phyloP scores from a whole-genome alignment of 1,140 invertebrate genomes.

The Drosophila ficusphila region DNA sequence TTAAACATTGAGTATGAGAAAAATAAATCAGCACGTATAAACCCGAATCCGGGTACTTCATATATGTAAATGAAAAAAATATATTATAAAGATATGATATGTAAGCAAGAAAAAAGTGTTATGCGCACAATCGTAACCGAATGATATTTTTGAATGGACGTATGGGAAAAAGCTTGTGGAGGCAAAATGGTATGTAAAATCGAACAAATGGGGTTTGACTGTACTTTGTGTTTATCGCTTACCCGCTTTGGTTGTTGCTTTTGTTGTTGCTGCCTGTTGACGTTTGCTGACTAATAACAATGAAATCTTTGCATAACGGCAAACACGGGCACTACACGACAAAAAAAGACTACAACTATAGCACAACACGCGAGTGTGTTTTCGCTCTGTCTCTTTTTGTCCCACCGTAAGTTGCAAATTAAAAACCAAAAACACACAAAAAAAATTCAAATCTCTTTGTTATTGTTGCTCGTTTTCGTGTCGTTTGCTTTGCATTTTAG shows the following conservation, averaged over 20 bases:
- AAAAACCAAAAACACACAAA: constrained; percentile 27
- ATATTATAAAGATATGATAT: no score
- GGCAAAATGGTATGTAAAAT: not conserved
- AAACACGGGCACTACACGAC: constrained; percentile 46
- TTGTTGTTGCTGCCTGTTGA: constrained; percentile 37
- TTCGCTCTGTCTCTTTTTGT: constrained; percentile 36
- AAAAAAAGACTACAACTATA: constrained; percentile 20
- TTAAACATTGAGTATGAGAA: no score
- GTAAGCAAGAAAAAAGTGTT: no score
- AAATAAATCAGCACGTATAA: no score
- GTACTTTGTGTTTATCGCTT: constrained; percentile 38
- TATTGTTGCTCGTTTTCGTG: constrained; percentile 49
- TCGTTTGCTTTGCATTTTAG: constrained; percentile 54
- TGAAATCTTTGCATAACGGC: constrained; percentile 71
- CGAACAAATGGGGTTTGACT: not conserved
- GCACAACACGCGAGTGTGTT: constrained; percentile 37
- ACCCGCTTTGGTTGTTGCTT: constrained; percentile 34
- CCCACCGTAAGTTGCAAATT: constrained; percentile 26
- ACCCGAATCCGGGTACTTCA: no score
- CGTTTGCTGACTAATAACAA: constrained; percentile 70
- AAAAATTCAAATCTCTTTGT: constrained; percentile 34
- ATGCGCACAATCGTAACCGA: no score
- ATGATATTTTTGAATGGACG: no score
- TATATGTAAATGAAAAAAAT: not conserved
- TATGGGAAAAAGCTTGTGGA: no score